Evolutionary conservation across 2,797 vertebrate species (phyloP), one percentile per base, ranked within the genome.

Genomic region (Mastacembelus armatus): DNA sequence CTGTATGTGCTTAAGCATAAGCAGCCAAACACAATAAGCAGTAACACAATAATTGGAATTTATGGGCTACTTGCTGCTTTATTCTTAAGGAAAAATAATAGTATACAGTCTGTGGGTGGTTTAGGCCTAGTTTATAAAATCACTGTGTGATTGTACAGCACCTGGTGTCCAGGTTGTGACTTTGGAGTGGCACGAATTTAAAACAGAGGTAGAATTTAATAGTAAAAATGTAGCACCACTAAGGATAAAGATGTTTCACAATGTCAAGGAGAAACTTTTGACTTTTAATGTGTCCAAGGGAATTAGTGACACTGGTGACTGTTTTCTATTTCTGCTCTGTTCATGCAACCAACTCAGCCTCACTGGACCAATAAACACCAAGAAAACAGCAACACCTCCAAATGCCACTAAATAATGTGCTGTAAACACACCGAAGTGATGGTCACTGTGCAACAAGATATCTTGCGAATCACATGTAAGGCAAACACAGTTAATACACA

Each of bases 31-130:
- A n/a, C n/a, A 67, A 44, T 49, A 67, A 70, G 69, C 55, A 60
- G 35, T 10, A 39, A 71, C 45, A 36, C 60, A 2, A 70, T 55
- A 60, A 66, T 51, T 67, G 66, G 43, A 78, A 61, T 73, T 66
- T 51, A 54, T 36, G 61, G 68, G 43, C 56, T 64, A 74, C 77
- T 83, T 74, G 62, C 66, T 38, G 69, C 54, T 81, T 66, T 50
- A 52, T 50, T 27, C 42, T 48, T 56, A 60, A 63, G 73, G 66
- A 68, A 54, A 84, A 73, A 77, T 56, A 65, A 81, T n/a, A 67
- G 60, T 21, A 8, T 42, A 39, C 21, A 33, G 35, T 40, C 40
- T 36, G 62, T 45, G 19, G 64, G 60, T 57, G 62, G 65, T 62
- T 80, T 33, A 52, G n/a, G 82, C 56, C 67, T 36, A 18, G 54